Base-by-base conservation (phyloP, 2,113 vertebrate species). In the Peromyscus californicus region DNA sequence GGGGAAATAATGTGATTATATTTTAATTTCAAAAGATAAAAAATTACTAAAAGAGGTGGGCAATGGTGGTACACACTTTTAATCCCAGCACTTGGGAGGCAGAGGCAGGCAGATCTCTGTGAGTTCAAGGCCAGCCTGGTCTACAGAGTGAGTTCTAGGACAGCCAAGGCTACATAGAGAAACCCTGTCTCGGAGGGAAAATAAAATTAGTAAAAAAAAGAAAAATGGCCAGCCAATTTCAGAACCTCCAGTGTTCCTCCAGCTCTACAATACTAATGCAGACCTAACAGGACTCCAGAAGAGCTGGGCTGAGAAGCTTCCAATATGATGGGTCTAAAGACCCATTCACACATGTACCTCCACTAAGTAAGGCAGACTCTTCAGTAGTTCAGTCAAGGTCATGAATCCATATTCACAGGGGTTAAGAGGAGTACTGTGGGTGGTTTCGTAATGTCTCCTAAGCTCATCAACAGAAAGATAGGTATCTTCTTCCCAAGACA, bases 381-480 rank as follows among this genome's bases (percentile, higher is more conserved):
- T 99, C 33, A 99, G 98, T 51, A 99, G 98, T 92, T 99, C 99
- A 5, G 98, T 98, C 96, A 99, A 98, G 39, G 99, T 99, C 97
- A 99, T 99, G 97, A 99, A 99, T 88, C 99, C 99, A 89, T 99
- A 99, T 99, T 99, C 99, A 98, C 99, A 99, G 8, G 99, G 99
- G 98, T 99, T 99, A 72, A 99, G 99, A 0, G 97, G 95, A 78
- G 97, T 87, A 17, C 97, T 98, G 0, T 99, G 99, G 74, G 98
- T 94, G 1, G 65, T 59, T 97, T 99, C 98, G 93, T 99, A 99
- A 57, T 92, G 98, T 21, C 96, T 98, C 69, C 98, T 99, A 82
- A 99, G 99, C 80, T 99, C 99, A 17, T 99, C 99, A 45, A 99
- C 99, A 4, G 98, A 98, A 54, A 99, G 97, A 89, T 98, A 94